Evolutionary conservation across 2,888 invertebrate species (phyloP), one percentile per base, ranked within the genome.

Genomic region (Caenorhabditis wallacei): DNA sequence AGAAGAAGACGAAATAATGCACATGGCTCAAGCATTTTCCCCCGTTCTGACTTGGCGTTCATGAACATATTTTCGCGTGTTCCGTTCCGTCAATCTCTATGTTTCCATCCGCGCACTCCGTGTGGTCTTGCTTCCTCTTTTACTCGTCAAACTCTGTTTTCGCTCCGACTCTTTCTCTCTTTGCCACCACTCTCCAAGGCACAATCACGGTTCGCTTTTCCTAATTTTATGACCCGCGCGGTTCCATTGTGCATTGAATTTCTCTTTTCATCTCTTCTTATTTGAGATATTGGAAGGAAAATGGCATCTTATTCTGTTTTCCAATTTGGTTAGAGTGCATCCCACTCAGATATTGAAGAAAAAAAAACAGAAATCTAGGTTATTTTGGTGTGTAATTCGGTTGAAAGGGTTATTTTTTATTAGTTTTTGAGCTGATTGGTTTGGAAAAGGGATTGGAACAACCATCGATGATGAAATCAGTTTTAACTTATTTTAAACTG

Each of bases 141-240:
- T 53, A 26, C 56, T 54, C 20, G 43, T 56, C 69, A 63, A 30
- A 26, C 43, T 48, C 64, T 30, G 35, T 7, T 37, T 56, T 40
- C 64, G 18, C 63, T 63, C 56, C 57, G 11, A 40, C 53, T 56
- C 48, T 66, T 48, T 53, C 30, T 30, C 30, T 30, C 30, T 30
- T 30, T 30, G 3, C 8, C 53, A 8, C 24, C 57, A 0, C n/a
- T 24, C 40, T 70, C 26, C 3, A 48, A 48, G n/a, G 24, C 56
- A 43, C 37, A 74, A 74, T 74, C 64, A 70, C 48, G 69, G 57
- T 48, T 46, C 57, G 57, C 20, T 46, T 61, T 51, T 61, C 37
- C 56, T 74, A 74, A 63, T 74, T 74, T 74, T 72, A 72, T 63
- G 72, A 46, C 63, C 8, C 63, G 63, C 59, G 22, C 56, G 51